Base-by-base conservation (phyloP, 1,140 invertebrate species). In the Cardiocondyla obscurior region DNA sequence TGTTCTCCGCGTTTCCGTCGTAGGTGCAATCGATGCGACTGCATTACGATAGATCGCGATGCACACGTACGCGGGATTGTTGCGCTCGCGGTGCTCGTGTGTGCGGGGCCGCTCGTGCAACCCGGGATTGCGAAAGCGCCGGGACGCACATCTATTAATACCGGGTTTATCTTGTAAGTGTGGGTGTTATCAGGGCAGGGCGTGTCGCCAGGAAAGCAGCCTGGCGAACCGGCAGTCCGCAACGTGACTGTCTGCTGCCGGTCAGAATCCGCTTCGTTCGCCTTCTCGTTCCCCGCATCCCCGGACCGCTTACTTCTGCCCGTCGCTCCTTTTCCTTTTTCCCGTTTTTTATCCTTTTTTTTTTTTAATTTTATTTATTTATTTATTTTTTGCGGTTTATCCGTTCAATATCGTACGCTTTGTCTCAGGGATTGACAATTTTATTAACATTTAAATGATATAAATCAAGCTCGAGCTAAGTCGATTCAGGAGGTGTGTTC, bases 111-210 rank as follows among this genome's bases (percentile, higher is more conserved):
- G 69, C 60, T 39, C 82, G 81, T 81, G 83, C 73, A 58, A 51
- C 64, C 64, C 82, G 79, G 76, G 82, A 91, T 93, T 93, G 92
- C 92, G 90, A 93, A 93, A 92, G 86, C 84, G 73, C 83, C 85
- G 86, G 88, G 92, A 91, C 92, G 91, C 91, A 92, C 91, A 92
- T 91, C 91, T 91, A 92, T 92, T 92, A 91, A 91, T 91, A 88
- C 88, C 86, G 88, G 84, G 86, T 92, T 92, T 92, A 92, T 91
- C 90, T 83, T 86, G 86, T 3, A 91, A 90, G 92, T 93, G 92
- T 93, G 92, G 92, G 92, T 93, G 92, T 92, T 93, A 93, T 93
- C 92, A 91, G 90, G 90, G 86, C 92, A 93, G 92, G 92, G 92
- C 91, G 92, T 93, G 92, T 92, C 92, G 89, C 88, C 73, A 88